Base-by-base conservation (phyloP, 1,140 invertebrate species). In the Drosophila asahinai region DNA sequence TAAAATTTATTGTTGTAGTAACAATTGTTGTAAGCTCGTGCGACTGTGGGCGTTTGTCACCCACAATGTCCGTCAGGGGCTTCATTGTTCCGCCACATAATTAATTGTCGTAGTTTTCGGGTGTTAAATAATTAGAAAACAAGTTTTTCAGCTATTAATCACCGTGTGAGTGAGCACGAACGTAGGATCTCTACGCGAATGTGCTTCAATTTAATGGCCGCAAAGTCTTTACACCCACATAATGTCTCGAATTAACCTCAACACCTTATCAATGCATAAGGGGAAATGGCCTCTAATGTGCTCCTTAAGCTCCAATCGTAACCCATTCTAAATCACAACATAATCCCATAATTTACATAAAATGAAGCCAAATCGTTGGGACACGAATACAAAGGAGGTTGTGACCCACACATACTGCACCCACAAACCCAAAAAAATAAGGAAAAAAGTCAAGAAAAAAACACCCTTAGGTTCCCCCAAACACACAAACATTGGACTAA, bases 111-210 rank as follows among this genome's bases (percentile, higher is more conserved):
- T 90, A 86, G 86, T 90, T 90, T 90, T 86, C 59, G 71, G 83
- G 82, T 86, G 86, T 90, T 90, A 90, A 90, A 90, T 90, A 90
- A 90, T 90, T 90, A 90, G 86, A 90, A 90, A 90, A 90, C 86
- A 86, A 90, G 82, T 91, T 90, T 86, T 84, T 78, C 78, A 52
- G 79, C 72, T 67, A 90, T 90, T 90, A 90, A 90, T 90, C 86
- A 90, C 82, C 63, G 72, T 57, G 54, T 40, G 79, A 75, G 48
- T 48, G 57, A 38, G 64, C 33, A 25, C 30, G 33, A 66, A 42
- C 55, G 60, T 48, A 63, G 36, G n/a, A 30, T 52, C 48, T 40
- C 36, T 65, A 42, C 36, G 58, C 19, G 12, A 25, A 12, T 65
- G 51, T 55, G 52, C 38, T 74, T 57, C 63, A 47, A 68, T 73